Base-by-base conservation (phyloP, 2,797 vertebrate species). In the Sylvia borin region DNA sequence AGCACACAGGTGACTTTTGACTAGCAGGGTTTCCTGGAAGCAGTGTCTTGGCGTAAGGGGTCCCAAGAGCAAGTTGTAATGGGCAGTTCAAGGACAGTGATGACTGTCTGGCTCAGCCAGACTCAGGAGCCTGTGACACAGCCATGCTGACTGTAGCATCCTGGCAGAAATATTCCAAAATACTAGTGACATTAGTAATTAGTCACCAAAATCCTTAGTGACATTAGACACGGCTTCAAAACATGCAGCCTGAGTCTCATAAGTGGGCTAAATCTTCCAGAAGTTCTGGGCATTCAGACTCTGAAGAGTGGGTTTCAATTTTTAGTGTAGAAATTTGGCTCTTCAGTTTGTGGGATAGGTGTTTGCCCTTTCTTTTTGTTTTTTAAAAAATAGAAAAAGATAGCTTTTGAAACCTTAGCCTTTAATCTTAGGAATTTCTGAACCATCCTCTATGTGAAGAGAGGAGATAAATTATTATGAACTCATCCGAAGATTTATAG, bases 401-500 rank as follows among this genome's bases (percentile, higher is more conserved):
- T 34, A 55, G 4, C 13, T 51, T 88, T 88, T 82, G 53, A 94
- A 95, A 78, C 32, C 12, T 57, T 75, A 54, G 16, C 17, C 51
- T 73, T 94, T 92, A 76, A 70, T 88, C 58, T 76, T 58, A 29
- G 18, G 55, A 82, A 79, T 64, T 82, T 55, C 57, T 62, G 47
- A 82, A 40, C 26, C 13, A 66, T 55, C 11, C 6, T 68, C 24
- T 85, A 0, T 8, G 1, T 54, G 68, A 85, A 74, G 47, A 85
- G 34, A 73, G 16, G 47, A 75, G 36, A 87, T 51, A 88, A 90
- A 88, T 93, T 78, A 78, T 60, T 88, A 72, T 24, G 36, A 77
- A 40, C 11, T 84, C 25, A 27, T 64, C 26, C 71, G 45, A 82
- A 83, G 77, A 71, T 93, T 93, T 92, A 73, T 64, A 57, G 70